phyloP scores from a whole-genome alignment of 2,113 vertebrate genomes.

The Gnathonemus longibarbis region DNA sequence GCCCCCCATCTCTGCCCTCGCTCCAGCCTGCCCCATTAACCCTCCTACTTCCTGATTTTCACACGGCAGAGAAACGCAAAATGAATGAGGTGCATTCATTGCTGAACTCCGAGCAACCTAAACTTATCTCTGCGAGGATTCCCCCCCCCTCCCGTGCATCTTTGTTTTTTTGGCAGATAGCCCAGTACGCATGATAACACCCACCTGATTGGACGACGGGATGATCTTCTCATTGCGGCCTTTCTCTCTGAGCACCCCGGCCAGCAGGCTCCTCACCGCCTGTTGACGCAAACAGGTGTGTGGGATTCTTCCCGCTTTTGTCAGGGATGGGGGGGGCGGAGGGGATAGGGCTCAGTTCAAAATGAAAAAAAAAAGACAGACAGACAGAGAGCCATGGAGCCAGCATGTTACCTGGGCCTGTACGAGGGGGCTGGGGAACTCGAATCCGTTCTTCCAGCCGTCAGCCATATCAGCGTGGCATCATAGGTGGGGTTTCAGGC shows the following conservation, averaged over 20 bases:
- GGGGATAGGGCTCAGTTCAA: neutral
- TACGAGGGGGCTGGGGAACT: conserved; percentile 79
- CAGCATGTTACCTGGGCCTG: conserved; percentile 78
- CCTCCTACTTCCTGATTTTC: neutral
- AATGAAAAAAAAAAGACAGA: neutral
- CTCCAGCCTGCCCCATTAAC: neutral
- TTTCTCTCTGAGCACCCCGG: conserved; percentile 83
- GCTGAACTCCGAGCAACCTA: neutral
- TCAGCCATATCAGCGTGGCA: conserved; percentile 65
- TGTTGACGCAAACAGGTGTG: conserved; percentile 39
- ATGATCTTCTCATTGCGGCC: conserved; percentile 59
- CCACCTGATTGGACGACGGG: conserved; percentile 70
- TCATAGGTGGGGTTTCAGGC: conserved; percentile 13
- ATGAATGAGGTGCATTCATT: neutral
- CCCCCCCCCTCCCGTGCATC: neutral
- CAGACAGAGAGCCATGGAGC: neutral
- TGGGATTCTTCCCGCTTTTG: neutral
- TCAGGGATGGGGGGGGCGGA: neutral
- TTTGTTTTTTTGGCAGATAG: neutral
- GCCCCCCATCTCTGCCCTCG: neutral
- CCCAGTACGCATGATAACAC: conserved; percentile 11
- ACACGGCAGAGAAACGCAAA: neutral
- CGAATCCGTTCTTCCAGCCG: conserved; percentile 74
- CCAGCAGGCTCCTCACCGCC: conserved; percentile 77
- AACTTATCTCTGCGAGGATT: neutral